Evolutionary conservation across 2,888 invertebrate species (phyloP).

Genomic region (Drosophila yooni): DNA sequence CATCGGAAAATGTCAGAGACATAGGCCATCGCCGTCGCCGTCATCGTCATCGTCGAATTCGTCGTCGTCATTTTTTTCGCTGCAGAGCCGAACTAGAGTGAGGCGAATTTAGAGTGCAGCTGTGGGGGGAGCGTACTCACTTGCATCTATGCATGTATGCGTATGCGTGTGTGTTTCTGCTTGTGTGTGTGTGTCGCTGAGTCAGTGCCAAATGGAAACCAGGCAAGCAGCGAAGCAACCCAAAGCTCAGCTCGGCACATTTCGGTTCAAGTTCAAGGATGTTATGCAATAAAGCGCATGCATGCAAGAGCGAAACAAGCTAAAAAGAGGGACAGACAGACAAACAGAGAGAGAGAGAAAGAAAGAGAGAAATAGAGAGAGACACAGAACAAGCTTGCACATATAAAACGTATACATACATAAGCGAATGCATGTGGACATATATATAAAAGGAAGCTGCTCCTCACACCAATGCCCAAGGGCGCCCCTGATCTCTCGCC

Average conservation of each 20-base stretch:
- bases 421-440: conserved; percentile 11
- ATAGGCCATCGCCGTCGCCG: conserved; percentile 45
- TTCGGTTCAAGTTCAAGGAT: conserved; percentile 84
- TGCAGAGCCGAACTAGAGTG: conserved; percentile 26
- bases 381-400: not conserved
- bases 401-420: conserved; percentile 11
- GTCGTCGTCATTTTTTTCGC: conserved; percentile 13
- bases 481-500: conserved; percentile 52
- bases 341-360: not conserved
- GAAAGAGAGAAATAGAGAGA: not conserved
- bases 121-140: conserved; percentile 24
- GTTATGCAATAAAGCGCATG: conserved; percentile 81
- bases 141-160: conserved; percentile 23
- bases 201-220: conserved; percentile 49
- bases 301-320: conserved; percentile 30
- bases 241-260: conserved; percentile 72
- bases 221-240: conserved; percentile 67
- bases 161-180: not conserved
- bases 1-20: conserved; percentile 54
- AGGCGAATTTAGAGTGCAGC: conserved; percentile 31
- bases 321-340: conserved; percentile 16
- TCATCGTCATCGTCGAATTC: conserved; percentile 24
- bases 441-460: conserved; percentile 49
- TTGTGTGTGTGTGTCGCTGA: conserved; percentile 34
- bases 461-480: conserved; percentile 27